phyloP scores from a whole-genome alignment of 2,113 vertebrate genomes.

The Bombycilla garrulus region DNA sequence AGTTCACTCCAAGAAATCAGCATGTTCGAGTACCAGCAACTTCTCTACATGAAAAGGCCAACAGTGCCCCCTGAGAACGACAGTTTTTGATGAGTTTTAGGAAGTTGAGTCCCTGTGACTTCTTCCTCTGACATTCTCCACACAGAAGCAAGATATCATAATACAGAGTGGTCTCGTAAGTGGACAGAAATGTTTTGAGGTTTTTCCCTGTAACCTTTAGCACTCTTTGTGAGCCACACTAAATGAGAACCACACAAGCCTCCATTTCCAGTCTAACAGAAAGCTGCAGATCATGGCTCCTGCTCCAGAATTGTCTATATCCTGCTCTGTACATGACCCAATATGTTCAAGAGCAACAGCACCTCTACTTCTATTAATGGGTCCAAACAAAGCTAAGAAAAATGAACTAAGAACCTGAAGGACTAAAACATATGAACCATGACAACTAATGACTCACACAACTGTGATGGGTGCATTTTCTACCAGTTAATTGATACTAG shows the following conservation, averaged over 20 bases:
- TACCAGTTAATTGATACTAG: background rate
- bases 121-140: background rate
- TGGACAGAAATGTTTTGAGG: background rate
- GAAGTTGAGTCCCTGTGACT: background rate
- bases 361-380: background rate
- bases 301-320: background rate
- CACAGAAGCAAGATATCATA: background rate
- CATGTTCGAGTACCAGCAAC: background rate
- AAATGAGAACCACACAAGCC: background rate
- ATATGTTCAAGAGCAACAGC: background rate
- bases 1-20: background rate
- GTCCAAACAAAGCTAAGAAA: background rate
- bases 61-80: background rate
- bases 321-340: background rate
- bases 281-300: background rate
- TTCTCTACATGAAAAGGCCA: background rate
- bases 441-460: background rate
- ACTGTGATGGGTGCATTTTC: background rate
- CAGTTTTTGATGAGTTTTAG: background rate
- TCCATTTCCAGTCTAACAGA: background rate
- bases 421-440: background rate
- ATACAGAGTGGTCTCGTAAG: background rate
- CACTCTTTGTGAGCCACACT: background rate
- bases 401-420: background rate
- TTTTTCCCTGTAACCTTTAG: background rate